Base-by-base conservation (phyloP, 1,140 invertebrate genomes). In the Leptinotarsa lineolata region DNA sequence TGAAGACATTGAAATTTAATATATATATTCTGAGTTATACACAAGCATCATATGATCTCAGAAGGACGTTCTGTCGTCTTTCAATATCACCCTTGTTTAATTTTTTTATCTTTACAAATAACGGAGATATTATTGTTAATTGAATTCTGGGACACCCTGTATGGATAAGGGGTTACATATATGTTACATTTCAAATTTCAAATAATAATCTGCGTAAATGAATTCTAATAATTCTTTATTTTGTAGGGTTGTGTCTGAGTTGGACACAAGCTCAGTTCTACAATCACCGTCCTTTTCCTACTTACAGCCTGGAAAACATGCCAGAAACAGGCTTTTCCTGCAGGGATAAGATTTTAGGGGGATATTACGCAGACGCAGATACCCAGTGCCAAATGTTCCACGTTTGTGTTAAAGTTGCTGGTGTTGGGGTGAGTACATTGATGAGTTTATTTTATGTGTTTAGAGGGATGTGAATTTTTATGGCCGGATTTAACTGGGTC, bases 321-420 rank as follows among this genome's bases (percentile, higher is more conserved):
- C 95, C 94, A 70, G 90, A 92, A 75, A 96, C 95, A 61, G 89
- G 90, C 69, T 97, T 97, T 87, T 90, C 90, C 76, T 97, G 95
- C 85, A 88, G 90, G 74, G 93, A 94, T 79, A 95, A 95, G 85
- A 93, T 95, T 77, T 88, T 95, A 21, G 95, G 95, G 73, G 94
- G 95, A 59, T 97, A 96, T 85, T 97, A 97, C 83, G 94, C 95
- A 15, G 95, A 97, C 85, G 89, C 91, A 1, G 94, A 96, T 84
- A 93, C 95, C 1, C 92, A 95, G 81, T 97, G 95, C 85, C 95
- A 96, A 85, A 93, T 96, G 87, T 96, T 96, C 85, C 95, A 96
- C 82, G 92, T 96, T 64, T 96, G 94, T 83, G 93, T 94, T 22
- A 92, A 92, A 81, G 92, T 94, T 24, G 90, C 92, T 16, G 92